Base-by-base conservation (phyloP, 1,140 invertebrate species). In the Tetranychus cinnabarinus region DNA sequence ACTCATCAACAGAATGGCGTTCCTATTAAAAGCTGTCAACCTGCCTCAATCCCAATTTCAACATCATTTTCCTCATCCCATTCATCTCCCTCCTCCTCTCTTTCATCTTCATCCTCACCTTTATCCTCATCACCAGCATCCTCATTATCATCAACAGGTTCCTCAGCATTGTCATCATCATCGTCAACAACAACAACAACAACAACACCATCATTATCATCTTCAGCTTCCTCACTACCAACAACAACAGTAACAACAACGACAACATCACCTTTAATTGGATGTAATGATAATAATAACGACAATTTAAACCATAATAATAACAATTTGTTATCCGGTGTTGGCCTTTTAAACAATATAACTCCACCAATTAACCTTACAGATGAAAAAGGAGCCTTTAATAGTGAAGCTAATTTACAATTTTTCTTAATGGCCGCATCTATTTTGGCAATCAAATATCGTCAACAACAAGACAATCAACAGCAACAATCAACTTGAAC, bases 1-100 rank as follows among this genome's bases (percentile, higher is more conserved):
- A 84, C 81, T 4, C 83, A 85, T 66, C 57, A 58, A 58, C n/a
- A 58, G 3, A 15, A 36, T 39, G 31, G 48, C 48, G 48, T 5
- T 6, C 5, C 39, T 6, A 10, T 42, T 6, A 42, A 42, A 42
- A 10, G 5, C 39, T 6, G 10, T 42, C 39, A 42, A 42, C 39
- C 39, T 23, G 23, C 23, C 23, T 23, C 23, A 23, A 52, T 6
- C 48, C 15, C 48, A n/a, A n/a, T 10, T 47, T n/a, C 46, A 23
- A 8, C 48, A 52, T 33, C 48, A 52, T 52, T 33, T 52, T 52
- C 48, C 5, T 52, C 33, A 4, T 23, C 23, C 23, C 23, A 23
- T 23, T 52, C 15, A 52, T 52, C 48, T n/a, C 1, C 33, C 4
- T 4, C 48, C n/a, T 52, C 48, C 5, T 63, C 33, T 31, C 5